Evolutionary conservation across 2,797 vertebrate species (phyloP).

Genomic region (Acipenser ruthenus): DNA sequence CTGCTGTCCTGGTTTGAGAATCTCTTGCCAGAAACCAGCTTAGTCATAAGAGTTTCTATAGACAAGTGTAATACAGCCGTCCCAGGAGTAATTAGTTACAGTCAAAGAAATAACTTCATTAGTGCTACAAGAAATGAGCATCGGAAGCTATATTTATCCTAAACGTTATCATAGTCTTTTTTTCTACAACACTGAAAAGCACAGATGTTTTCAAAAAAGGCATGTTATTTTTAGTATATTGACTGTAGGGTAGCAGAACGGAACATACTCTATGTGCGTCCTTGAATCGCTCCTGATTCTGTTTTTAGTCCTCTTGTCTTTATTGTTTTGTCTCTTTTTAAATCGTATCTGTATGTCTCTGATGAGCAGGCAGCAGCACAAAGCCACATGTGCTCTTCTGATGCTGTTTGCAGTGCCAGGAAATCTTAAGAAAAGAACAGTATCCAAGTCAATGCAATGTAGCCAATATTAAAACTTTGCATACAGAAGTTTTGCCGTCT

Average conservation of each 20-base stretch:
- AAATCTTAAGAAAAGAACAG: conserved; percentile 9
- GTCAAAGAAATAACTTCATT: no score
- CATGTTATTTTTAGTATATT: background rate
- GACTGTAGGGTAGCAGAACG: no score
- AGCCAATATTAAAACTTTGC: conserved; percentile 13
- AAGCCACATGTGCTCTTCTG: conserved; percentile 10
- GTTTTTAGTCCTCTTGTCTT: conserved; percentile 20
- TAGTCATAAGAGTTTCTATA: no score
- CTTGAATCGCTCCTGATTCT: conserved; percentile 5
- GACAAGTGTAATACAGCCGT: no score
- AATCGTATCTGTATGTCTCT: conserved; percentile 13
- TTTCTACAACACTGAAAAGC: no score
- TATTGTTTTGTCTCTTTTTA: conserved; percentile 17
- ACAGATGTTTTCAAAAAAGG: no score
- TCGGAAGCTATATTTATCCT: no score
- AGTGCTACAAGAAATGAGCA: no score
- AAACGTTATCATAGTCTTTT: no score
- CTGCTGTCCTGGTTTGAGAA: no score
- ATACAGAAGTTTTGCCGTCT: background rate
- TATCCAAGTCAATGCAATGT: conserved; percentile 16
- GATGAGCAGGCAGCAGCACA: conserved; percentile 10
- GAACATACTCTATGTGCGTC: background rate
- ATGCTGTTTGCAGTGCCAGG: conserved; percentile 11
- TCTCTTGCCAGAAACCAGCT: no score
- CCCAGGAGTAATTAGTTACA: no score